Evolutionary conservation across 2,888 invertebrate species (phyloP).

Genomic region (Melanostoma mellinum): DNA sequence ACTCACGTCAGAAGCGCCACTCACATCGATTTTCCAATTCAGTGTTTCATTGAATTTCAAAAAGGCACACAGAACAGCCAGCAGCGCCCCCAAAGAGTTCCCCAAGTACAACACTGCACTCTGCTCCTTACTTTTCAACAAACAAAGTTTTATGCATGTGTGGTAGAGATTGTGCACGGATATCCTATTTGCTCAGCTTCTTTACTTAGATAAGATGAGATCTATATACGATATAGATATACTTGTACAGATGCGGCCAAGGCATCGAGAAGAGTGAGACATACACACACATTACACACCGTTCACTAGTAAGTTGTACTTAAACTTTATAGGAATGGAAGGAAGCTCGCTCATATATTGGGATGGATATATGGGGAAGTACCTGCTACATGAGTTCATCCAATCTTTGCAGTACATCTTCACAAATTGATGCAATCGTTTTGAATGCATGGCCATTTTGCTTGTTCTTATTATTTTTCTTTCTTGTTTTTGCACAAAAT

Average conservation of each 20-base stretch:
- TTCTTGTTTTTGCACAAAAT: background rate
- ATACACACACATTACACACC: background rate
- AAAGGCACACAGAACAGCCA: constrained; percentile 36
- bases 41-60: constrained; percentile 53
- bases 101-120: constrained; percentile 35
- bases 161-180: constrained; percentile 57
- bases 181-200: constrained; percentile 62
- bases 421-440: constrained; percentile 66
- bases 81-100: background rate
- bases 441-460: constrained; percentile 27
- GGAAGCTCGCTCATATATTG: constrained; percentile 15
- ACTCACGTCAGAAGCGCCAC: constrained; percentile 63
- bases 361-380: background rate
- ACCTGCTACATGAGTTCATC: constrained; percentile 17
- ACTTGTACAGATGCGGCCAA: constrained; percentile 19
- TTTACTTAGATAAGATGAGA: constrained; percentile 30
- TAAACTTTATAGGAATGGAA: constrained; percentile 41
- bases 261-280: constrained; percentile 31
- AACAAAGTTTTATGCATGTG: background rate
- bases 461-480: background rate
- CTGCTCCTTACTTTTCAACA: constrained; percentile 8
- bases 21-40: constrained; percentile 72
- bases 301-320: constrained; percentile 22
- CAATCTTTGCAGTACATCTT: constrained; percentile 56
- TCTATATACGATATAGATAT: constrained; percentile 28